phyloP scores from a whole-genome alignment of 2,888 invertebrate species.

The Augochlorella aurata region DNA sequence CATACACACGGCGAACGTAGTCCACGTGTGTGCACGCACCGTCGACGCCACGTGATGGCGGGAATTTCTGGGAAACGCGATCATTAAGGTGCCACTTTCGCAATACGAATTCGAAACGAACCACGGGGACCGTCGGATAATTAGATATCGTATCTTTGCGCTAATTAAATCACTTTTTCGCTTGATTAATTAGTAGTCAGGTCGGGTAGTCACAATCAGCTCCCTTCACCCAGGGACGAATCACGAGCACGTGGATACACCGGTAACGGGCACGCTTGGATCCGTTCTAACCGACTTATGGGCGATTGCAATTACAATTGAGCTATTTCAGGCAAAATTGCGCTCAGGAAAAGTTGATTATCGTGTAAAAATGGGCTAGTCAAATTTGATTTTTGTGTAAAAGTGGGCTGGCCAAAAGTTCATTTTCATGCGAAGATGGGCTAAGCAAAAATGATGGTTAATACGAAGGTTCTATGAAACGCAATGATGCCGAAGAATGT shows the following conservation, averaged over 20 bases:
- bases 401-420: too few species aligned
- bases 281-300: neutral
- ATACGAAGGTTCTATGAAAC: neutral
- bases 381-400: too few species aligned
- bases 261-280: neutral
- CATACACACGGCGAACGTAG: neutral
- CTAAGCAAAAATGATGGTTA: neutral
- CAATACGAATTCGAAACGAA: constrained; percentile 26
- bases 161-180: constrained; percentile 67
- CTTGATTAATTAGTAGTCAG: constrained; percentile 62
- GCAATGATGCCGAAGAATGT: neutral
- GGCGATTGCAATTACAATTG: neutral
- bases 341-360: too few species aligned
- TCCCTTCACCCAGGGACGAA: constrained; percentile 18
- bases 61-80: constrained; percentile 61
- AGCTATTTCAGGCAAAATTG: neutral
- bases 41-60: constrained; percentile 19
- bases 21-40: constrained; percentile 13
- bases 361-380: too few species aligned
- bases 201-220: constrained; percentile 24
- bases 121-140: constrained; percentile 42
- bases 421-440: neutral
- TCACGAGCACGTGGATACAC: constrained; percentile 23
- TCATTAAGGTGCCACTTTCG: constrained; percentile 59
- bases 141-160: constrained; percentile 63